Conservation (phyloP, 2,113 vertebrate species). For the Tetrax tetrax region DNA sequence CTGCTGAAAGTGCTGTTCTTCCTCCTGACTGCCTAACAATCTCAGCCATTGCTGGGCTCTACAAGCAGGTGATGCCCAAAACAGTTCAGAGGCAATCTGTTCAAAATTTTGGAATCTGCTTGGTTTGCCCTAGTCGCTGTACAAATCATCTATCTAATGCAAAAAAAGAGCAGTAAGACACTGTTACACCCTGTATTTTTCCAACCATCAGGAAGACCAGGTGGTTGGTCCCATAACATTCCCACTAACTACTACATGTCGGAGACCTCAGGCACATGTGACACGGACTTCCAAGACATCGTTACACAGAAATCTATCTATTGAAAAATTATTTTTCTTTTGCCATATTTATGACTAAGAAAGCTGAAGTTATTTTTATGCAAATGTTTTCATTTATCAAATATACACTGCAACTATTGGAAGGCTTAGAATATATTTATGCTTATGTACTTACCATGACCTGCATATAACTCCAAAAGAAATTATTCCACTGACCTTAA, state of each 20-base stretch:
- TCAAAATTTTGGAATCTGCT: neutral
- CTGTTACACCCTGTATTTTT: neutral
- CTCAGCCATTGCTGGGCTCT: neutral
- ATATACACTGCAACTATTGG: neutral
- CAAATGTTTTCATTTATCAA: neutral
- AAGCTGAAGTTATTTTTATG: neutral
- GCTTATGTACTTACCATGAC: neutral
- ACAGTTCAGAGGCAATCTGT: neutral
- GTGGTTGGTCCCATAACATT: neutral
- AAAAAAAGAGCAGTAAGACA: neutral
- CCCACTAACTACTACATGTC: neutral
- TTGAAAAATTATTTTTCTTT: neutral
- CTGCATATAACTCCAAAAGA: neutral
- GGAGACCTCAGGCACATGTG: neutral
- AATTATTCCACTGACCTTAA: neutral
- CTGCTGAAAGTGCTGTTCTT: neutral
- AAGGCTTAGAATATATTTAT: neutral
- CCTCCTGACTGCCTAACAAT: neutral
- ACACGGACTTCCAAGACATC: neutral
- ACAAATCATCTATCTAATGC: neutral
- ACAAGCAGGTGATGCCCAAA: neutral
- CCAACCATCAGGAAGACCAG: slow-evolving; percentile 2
- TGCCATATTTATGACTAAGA: neutral
- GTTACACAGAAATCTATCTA: neutral
- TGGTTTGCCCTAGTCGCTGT: neutral